Base-by-base conservation (phyloP, 1,140 invertebrate species). In the Achatina immaculata region DNA sequence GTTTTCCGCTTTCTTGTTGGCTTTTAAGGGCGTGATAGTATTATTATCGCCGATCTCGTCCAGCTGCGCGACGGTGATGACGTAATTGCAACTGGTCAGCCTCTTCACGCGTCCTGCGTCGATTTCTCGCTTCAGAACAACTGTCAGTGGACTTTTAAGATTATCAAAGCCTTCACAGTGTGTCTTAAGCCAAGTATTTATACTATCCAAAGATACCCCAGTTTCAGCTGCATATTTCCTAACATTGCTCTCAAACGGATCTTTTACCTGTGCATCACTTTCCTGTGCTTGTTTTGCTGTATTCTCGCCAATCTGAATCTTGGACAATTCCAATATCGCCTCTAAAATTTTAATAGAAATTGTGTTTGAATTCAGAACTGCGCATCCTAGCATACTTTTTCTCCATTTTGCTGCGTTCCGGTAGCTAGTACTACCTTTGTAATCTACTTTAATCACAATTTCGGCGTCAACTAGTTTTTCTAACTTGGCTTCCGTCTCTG, bases 381-480 rank as follows among this genome's bases (percentile, higher is more conserved):
- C 81, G 34, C 85, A 85, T 16, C 83, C 84, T 40, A 88, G 55
- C 43, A 84, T 82, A 65, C 84, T 87, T 82, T 86, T 88, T 81
- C 86, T 87, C 86, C 89, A 92, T 85, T 91, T 92, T 16, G 89
- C 94, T 14, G 95, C 95, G 91, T 96, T 96, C 83, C 95, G 92
- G 86, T 96, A 96, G 90, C 95, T 95, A 68, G 94, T 95, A 90
- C 94, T 95, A 83, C 95, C 95, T 91, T 96, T 96, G 90, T 96
- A 96, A 86, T 96, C 95, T 7, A 96, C 95, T 93, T 95, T 95
- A 77, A 95, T 94, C 21, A 96, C 94, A 82, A 94, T 94, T 88
- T 95, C 94, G 62, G 93, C 93, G 85, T 95, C 95, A 3, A 96
- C 94, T 83, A 96, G 93, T 88, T 93, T 93, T 88, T 95, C 94